Evolutionary conservation across 2,888 invertebrate species (phyloP).

Genomic region (Rhingia rostrata): DNA sequence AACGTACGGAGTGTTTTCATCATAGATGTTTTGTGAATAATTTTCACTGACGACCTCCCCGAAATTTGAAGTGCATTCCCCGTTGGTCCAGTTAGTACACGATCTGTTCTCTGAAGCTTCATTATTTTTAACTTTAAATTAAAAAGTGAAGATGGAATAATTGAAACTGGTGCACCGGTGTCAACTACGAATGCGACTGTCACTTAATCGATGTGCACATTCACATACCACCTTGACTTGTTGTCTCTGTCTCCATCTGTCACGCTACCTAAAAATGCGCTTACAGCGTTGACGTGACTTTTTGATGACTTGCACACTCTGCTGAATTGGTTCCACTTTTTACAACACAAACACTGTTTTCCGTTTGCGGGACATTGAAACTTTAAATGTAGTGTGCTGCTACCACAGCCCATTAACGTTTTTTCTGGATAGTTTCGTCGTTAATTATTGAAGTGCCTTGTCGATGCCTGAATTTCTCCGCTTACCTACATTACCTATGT

Average conservation of each 20-base stretch:
- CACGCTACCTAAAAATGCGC: conserved; percentile 23
- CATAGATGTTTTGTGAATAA: no score
- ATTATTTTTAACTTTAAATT: conserved; percentile 14
- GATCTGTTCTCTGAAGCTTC: conserved; percentile 3
- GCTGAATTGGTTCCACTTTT: conserved; percentile 23
- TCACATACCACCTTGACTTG: neutral
- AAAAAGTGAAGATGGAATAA: no score
- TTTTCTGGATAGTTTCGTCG: no score
- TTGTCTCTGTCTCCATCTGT: neutral
- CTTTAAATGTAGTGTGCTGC: neutral
- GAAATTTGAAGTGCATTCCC: conserved; percentile 16
- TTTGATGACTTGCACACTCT: conserved; percentile 22
- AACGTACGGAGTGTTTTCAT: no score
- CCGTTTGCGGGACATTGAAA: conserved; percentile 16
- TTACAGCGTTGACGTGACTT: conserved; percentile 23
- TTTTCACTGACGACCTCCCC: no score
- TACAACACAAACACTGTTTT: conserved; percentile 13
- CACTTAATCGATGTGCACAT: neutral
- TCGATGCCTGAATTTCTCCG: conserved; percentile 6
- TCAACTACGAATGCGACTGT: conserved; percentile 20
- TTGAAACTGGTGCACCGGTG: conserved; percentile 10
- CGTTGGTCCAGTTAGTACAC: conserved; percentile 1
- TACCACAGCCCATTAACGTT: conserved; percentile 16
- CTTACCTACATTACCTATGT: conserved; percentile 12
- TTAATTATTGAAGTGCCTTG: neutral